Evolutionary conservation across 2,113 vertebrate genomes (phyloP), one percentile per base, ranked within the genome.

Genomic region (Theristicus caerulescens): DNA sequence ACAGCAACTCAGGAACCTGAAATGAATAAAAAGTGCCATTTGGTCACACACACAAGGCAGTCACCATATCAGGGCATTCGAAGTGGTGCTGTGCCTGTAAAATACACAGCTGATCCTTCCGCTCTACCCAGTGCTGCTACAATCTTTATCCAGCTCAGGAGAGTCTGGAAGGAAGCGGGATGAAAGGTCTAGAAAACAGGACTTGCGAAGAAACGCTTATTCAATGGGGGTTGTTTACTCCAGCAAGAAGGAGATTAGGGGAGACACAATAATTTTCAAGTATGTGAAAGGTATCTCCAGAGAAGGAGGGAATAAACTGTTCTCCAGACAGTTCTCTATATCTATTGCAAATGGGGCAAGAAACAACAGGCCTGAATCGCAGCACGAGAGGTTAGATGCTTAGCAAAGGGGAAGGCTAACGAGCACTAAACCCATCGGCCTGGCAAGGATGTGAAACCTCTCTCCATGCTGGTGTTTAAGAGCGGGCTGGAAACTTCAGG

Each of bases 21-120:
- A 95, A 92, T 58, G 11, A 93, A 85, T 79, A 66, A 81, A 62
- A 93, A 94, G 49, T 85, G 54, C 25, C 46, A 21, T 95, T 96
- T 78, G 89, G 59, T 91, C 83, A 66, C 47, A 54, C 47, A 54
- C 31, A 42, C 46, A 70, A 61, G 71, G 47, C 83, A 82, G 58
- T 64, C 73, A 46, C 44, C 13, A 2, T 62, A 57, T 11, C 86
- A 81, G 46, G 40, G 64, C 49, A 51, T 54, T 77, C 18, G 34
- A 58, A 87, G 46, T 84, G 38, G n/a, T 85, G 27, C 51, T 85
- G 19, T 87, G 78, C 29, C 72, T 91, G 29, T 66, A 73, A 88
- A 95, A 86, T 36, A 47, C 80, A 55, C 0, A 2, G 29, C 51
- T 81, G 42, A 74, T 51, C 20, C 65, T 73, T 88, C 26, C n/a